A percentile compares a stretch with the other conserved stretches of the same genome.
Evolutionary conservation across 1,140 invertebrate genomes (phyloP).

Genomic region (Pomacea maculata): DNA sequence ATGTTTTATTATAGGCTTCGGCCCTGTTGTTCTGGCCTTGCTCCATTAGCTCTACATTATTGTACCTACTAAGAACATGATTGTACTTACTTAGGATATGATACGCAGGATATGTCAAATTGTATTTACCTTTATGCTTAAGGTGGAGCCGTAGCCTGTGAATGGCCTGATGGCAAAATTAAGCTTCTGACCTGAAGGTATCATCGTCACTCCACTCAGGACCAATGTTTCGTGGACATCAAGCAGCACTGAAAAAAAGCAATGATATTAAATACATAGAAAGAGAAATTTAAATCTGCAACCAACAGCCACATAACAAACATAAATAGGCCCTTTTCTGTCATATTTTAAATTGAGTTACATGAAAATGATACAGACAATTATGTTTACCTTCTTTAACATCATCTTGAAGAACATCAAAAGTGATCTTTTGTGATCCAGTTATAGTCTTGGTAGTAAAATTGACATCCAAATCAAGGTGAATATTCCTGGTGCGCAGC

Average conservation of each 20-base stretch:
- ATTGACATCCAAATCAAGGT: constrained; percentile 39
- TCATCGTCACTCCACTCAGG: constrained; percentile 25
- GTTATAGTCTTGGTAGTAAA: constrained; percentile 33
- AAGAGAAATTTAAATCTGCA: neutral
- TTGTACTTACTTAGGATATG: too few relatives aligned
- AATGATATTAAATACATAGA: neutral
- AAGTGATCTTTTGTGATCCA: constrained; percentile 19
- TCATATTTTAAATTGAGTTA: neutral
- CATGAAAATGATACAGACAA: neutral
- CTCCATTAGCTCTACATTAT: too few relatives aligned
- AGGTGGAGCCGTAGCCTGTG: constrained; percentile 38
- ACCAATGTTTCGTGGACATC: constrained; percentile 42
- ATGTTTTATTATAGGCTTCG: too few relatives aligned
- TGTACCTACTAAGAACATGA: too few relatives aligned
- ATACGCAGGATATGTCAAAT: neutral
- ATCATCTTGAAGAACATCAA: constrained; percentile 11
- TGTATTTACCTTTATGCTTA: constrained; percentile 33
- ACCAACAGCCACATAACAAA: neutral
- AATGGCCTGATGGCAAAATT: constrained; percentile 33
- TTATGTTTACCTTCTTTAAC: constrained; percentile 11
- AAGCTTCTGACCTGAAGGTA: constrained; percentile 4
- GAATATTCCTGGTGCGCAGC: constrained; percentile 32
- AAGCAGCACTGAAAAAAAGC: constrained; percentile 35
- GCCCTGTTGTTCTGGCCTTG: too few relatives aligned
- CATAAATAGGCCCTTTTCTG: neutral